Percentiles rank a stretch among this genome's conserved stretches.
Evolutionary conservation across 2,888 invertebrate species (phyloP).

Genomic region (Leucozona laternaria): DNA sequence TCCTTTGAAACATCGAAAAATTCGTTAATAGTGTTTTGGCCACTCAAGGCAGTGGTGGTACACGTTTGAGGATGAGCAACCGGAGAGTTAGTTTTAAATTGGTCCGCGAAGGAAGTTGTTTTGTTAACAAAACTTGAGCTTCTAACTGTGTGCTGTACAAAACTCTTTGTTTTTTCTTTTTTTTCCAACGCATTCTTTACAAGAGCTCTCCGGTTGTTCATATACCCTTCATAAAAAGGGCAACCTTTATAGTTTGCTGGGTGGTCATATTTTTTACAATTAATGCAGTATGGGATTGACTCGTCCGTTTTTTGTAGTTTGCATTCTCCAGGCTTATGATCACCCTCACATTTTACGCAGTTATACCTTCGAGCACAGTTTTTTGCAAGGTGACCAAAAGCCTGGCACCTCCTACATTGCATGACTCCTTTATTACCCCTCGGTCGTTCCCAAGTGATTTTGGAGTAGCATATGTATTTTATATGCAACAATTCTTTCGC

Average conservation of each 20-base stretch:
- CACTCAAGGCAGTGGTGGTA: not conserved
- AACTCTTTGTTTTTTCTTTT: not conserved
- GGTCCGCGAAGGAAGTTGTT: not conserved
- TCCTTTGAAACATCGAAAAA: not conserved
- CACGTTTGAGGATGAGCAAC: not conserved
- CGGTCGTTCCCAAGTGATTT: not conserved
- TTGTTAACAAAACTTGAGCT: not conserved
- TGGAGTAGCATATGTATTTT: not conserved
- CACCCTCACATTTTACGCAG: not conserved
- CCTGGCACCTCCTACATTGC: slow-evolving; percentile 3
- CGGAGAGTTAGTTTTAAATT: not conserved
- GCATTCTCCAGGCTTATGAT: not conserved
- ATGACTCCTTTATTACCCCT: not conserved
- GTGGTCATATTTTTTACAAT: not conserved
- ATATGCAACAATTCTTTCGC: not conserved
- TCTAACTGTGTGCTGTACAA: not conserved
- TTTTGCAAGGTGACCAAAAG: slow-evolving; percentile 18
- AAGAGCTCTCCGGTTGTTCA: not conserved
- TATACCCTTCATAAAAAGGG: not conserved
- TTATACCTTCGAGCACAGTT: not conserved
- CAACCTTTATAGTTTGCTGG: not conserved
- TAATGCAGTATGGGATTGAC: not conserved
- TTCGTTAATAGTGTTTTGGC: not conserved
- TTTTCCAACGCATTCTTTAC: not conserved
- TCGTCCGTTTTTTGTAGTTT: not conserved